Percentiles rank a stretch among this genome's conserved stretches.
These are phyloP conservation scores for Augiades crinisus DNA, from an alignment of 2,888 invertebrate species.

Conservation along the genomic window DNA sequence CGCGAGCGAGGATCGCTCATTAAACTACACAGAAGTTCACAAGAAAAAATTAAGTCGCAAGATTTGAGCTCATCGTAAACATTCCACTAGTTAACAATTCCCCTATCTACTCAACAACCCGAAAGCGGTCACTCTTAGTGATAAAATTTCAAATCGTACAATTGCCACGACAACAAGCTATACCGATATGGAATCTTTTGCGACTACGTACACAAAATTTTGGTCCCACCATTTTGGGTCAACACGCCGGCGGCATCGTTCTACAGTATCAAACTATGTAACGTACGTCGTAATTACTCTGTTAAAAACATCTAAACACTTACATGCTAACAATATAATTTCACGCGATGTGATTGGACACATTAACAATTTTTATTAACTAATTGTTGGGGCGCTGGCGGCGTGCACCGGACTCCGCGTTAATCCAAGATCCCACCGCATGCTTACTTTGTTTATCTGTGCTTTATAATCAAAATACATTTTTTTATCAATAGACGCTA, in stretches of 20 bases:
- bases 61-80: slow-evolving; percentile 61
- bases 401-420: slow-evolving; percentile 20
- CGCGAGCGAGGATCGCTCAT: slow-evolving; percentile 40
- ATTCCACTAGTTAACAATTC: slow-evolving; percentile 54
- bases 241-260: slow-evolving; percentile 36
- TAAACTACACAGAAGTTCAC: slow-evolving; percentile 35
- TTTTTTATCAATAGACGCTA: no score
- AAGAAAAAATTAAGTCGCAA: slow-evolving; percentile 51
- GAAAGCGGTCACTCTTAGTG: slow-evolving; percentile 65
- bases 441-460: no score
- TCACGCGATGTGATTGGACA: slow-evolving; percentile 56
- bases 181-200: slow-evolving; percentile 51
- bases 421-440: no score
- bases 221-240: slow-evolving; percentile 64
- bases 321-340: slow-evolving; percentile 54
- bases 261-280: slow-evolving; percentile 40
- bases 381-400: slow-evolving; percentile 39
- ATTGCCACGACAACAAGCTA: slow-evolving; percentile 55
- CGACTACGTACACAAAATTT: slow-evolving; percentile 59
- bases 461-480: no score
- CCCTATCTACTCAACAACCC: slow-evolving; percentile 67
- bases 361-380: slow-evolving; percentile 58
- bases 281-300: slow-evolving; percentile 44
- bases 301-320: slow-evolving; percentile 59
- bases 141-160: slow-evolving; percentile 66